Percentiles rank a stretch among this genome's conserved stretches.
These are phyloP conservation scores for Speoplatyrhinus poulsoni DNA, from an alignment of 2,113 vertebrate species.

Conservation along the genomic window DNA sequence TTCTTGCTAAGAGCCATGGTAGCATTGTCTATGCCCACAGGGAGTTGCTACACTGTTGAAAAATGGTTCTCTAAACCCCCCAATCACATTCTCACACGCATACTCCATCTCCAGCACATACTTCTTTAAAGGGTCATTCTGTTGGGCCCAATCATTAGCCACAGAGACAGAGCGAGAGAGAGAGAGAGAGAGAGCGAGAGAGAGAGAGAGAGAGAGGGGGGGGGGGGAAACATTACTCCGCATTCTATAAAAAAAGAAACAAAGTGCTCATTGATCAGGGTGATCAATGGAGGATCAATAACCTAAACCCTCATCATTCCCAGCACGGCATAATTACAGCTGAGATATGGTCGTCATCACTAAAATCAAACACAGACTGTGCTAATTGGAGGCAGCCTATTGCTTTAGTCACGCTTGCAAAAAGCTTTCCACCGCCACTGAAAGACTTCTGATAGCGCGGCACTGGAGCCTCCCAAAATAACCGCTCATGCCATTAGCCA, in stretches of 20 bases:
- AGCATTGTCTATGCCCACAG: conserved; percentile 49
- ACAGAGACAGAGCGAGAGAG: conserved; percentile 1
- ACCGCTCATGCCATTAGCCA: conserved; percentile 69
- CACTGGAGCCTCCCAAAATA: conserved; percentile 64
- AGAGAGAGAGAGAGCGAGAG: no score
- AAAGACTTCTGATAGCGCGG: conserved; percentile 61
- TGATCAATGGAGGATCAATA: conserved; percentile 80
- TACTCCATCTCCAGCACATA: conserved; percentile 36
- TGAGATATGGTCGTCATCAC: conserved; percentile 79
- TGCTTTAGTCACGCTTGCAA: conserved; percentile 60
- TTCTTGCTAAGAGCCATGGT: conserved; percentile 26
- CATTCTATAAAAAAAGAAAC: conserved; percentile 75
- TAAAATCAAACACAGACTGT: conserved; percentile 71
- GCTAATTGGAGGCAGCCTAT: conserved; percentile 75
- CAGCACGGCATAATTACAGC: conserved; percentile 76
- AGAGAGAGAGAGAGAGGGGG: conserved; percentile 37
- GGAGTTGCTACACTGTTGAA: conserved; percentile 54
- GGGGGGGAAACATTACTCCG: conserved; percentile 66
- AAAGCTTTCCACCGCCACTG: conserved; percentile 57
- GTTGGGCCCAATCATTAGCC: conserved; percentile 64
- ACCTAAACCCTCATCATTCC: conserved; percentile 81
- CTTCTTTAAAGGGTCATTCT: conserved; percentile 53
- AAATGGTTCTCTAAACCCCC: conserved; percentile 44
- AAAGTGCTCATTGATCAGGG: conserved; percentile 80
- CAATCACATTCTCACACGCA: conserved; percentile 41